Evolutionary conservation across 2,113 vertebrate genomes (phyloP), one percentile per base, ranked within the genome.

Genomic region (Circaetus cinerascens): DNA sequence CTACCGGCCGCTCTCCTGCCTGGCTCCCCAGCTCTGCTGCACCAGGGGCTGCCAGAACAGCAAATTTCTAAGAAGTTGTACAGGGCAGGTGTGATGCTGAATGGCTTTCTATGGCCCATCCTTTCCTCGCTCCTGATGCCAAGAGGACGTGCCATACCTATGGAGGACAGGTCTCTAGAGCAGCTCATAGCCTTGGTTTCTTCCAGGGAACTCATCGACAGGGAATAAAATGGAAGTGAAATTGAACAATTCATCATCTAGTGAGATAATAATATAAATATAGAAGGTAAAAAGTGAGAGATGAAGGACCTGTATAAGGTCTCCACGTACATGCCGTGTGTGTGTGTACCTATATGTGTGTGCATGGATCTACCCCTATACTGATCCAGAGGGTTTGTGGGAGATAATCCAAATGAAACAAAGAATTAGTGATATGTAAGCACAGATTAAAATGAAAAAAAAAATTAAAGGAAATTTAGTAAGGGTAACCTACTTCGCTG

Each of bases 131-230:
- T 88, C 69, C 14, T 26, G 13, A 41, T 43, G 13, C 32, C 25
- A 38, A n/a, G 10, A 74, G 9, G 11, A 29, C 1, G 1, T 7
- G 12, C 2, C 23, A 21, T 21, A 41, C 3, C 9, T 12, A 26
- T 9, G 8, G 13, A 62, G 22, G n/a, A 90, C 75, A 86, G 16
- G 36, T 63, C 25, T 68, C 53, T 30, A 86, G 29, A 86, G 21
- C 29, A 2, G 1, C 46, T 89, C 19, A 32, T 8, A 78, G 41
- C 32, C 38, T 46, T 30, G 1, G 4, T 43, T 10, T 21, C 14
- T 84, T 18, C 16, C 9, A 69, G 25, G 13, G 18, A 90, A 20
- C 40, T 15, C 32, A 40, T 46, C 17, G 50, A 10, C 6, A 29
- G 29, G 12, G 32, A 79, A 83, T 45, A n/a, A 86, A 94, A 9